A percentile compares a stretch with the other conserved stretches of the same genome.
Evolutionary conservation across 2,797 vertebrate genomes (phyloP).

Genomic region (Malacoctenus gilli): DNA sequence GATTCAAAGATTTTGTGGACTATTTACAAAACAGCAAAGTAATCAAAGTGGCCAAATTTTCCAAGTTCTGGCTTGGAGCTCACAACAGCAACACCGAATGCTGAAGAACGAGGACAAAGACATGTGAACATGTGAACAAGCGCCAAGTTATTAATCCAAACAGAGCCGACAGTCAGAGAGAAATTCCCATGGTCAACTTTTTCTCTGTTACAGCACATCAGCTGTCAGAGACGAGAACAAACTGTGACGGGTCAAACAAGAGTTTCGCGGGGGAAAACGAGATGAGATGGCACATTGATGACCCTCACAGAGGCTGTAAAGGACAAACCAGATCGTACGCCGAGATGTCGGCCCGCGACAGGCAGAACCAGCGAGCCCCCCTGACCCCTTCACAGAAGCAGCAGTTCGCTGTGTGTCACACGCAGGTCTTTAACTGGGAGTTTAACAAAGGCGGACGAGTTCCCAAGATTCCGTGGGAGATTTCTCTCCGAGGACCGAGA

Average conservation of each 20-base stretch:
- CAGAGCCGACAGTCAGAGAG: too few relatives aligned
- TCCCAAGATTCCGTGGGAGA: background rate
- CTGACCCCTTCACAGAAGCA: slow-evolving; percentile 21
- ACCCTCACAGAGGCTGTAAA: slow-evolving; percentile 19
- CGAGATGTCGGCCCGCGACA: slow-evolving; percentile 15
- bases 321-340: slow-evolving; percentile 10
- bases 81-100: too few relatives aligned
- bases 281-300: slow-evolving; percentile 17
- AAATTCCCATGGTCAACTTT: background rate
- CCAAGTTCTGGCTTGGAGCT: too few relatives aligned
- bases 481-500: too few relatives aligned
- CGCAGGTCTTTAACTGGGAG: background rate
- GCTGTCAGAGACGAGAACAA: slow-evolving; percentile 4
- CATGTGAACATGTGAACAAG: too few relatives aligned
- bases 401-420: slow-evolving; percentile 3
- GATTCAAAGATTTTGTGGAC: too few relatives aligned
- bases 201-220: background rate
- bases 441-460: background rate
- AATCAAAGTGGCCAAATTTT: too few relatives aligned
- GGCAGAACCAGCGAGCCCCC: slow-evolving; percentile 15
- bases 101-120: too few relatives aligned
- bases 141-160: too few relatives aligned
- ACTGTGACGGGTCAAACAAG: slow-evolving; percentile 8
- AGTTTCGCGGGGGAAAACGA: slow-evolving; percentile 1
- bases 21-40: too few relatives aligned